These are phyloP conservation scores for Dendrolimus houi DNA, from an alignment of 2,888 invertebrate species.

Conservation along the genomic window DNA sequence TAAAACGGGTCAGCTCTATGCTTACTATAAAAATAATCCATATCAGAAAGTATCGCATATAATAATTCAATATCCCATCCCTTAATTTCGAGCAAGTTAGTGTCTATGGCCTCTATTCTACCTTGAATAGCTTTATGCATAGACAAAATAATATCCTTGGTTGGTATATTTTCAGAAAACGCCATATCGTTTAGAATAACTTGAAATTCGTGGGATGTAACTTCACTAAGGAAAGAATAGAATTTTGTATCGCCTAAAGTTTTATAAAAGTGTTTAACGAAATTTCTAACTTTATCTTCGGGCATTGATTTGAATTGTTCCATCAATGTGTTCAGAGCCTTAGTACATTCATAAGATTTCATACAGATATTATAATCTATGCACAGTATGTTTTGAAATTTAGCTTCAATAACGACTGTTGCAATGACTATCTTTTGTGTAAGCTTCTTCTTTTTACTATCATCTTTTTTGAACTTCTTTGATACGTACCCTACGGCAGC, in stretches of 20 bases:
- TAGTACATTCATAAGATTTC: constrained; percentile 32
- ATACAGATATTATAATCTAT: constrained; percentile 32
- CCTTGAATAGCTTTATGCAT: constrained; percentile 31
- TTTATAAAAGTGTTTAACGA: constrained; percentile 17
- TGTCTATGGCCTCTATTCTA: constrained; percentile 22
- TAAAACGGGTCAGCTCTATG: constrained; percentile 32
- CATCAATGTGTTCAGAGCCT: constrained; percentile 29
- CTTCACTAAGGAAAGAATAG: constrained; percentile 29
- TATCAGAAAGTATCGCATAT: constrained; percentile 45
- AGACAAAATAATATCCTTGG: constrained; percentile 31
- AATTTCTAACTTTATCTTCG: constrained; percentile 27
- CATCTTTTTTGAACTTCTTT: constrained; percentile 22
- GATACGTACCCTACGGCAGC: constrained; percentile 22
- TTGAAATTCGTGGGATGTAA: constrained; percentile 37
- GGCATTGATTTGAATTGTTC: constrained; percentile 21
- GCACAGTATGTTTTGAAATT: constrained; percentile 38
- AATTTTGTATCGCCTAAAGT: constrained; percentile 26
- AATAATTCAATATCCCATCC: constrained; percentile 37
- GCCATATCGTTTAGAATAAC: constrained; percentile 48
- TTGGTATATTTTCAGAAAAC: constrained; percentile 31
- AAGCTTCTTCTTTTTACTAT: constrained; percentile 23
- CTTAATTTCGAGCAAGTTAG: constrained; percentile 12
- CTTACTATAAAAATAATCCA: constrained; percentile 43
- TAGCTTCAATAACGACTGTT: constrained; percentile 32
- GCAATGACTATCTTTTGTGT: constrained; percentile 33